Evolutionary conservation across 2,888 invertebrate species (phyloP), one percentile per base, ranked within the genome.

Genomic region (Adineta ricciae): DNA sequence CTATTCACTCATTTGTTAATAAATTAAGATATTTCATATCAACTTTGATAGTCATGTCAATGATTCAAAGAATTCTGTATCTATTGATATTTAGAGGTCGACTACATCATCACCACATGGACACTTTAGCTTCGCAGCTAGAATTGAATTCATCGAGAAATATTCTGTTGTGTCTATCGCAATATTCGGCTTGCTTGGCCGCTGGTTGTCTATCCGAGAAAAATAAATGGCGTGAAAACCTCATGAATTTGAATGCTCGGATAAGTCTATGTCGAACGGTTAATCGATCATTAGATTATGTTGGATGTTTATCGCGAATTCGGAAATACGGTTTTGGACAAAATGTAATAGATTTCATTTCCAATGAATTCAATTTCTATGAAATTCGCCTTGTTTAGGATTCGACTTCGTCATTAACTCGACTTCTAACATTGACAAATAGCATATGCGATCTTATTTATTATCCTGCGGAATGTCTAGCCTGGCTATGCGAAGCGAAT

Each of bases 201-300:
- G 78, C 78, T 78, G 78, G 78, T 16, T 78, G 78, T 41, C n/a
- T 78, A 38, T 21, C 78, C 5, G n/a, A 41, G 41, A 8, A 41
- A 0, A 78, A n/a, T 41, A 38, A 78, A 41, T 78, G 24, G 41
- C 78, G 78, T 78, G 78, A 78, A 78, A 38, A 41, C 41, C 41
- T 78, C 4, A 21, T 78, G 24, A 78, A 78, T 78, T n/a, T 78
- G 14, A 41, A 41, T 78, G 24, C 41, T 24, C 38, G 78, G 4
- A 41, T 78, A 24, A 24, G 78, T 78, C 14, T 78, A 24, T 78
- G 78, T 78, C 78, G 78, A 41, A 78, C 78, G 2, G 24, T 78
- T 2, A 78, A 78, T 78, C 78, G 78, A n/a, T 41, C 78, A n/a
- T 78, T 78, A 78, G 78, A 78, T 41, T 78, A 41, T 78, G 24